These are phyloP conservation scores for Nesidiocoris tenuis DNA, from an alignment of 2,888 invertebrate species.

Conservation along the genomic window DNA sequence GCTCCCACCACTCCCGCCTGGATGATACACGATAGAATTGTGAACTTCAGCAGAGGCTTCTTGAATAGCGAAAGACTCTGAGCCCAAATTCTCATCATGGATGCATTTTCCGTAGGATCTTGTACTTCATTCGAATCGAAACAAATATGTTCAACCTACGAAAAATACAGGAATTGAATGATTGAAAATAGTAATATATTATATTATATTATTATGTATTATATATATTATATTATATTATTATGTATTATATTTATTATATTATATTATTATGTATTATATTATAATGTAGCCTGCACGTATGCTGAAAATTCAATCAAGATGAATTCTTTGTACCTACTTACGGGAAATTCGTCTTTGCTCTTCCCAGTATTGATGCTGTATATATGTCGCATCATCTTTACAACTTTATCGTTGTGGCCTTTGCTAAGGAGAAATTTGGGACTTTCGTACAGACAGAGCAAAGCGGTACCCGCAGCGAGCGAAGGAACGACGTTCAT, in stretches of 20 bases:
- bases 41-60: conserved; percentile 7
- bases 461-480: neutral
- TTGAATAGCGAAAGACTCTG: conserved; percentile 17
- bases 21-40: conserved; percentile 8
- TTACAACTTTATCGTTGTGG: neutral
- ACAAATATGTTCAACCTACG: neutral
- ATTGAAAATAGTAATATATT: too few species aligned
- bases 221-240: too few species aligned
- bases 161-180: neutral
- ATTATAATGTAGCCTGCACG: too few species aligned
- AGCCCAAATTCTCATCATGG: neutral
- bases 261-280: too few species aligned
- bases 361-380: conserved; percentile 19
- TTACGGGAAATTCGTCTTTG: conserved; percentile 21
- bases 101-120: neutral
- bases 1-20: conserved; percentile 25
- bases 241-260: too few species aligned
- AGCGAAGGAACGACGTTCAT: conserved; percentile 3
- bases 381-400: neutral
- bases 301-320: neutral
- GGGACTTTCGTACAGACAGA: conserved; percentile 14
- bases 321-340: too few species aligned
- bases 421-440: conserved; percentile 27
- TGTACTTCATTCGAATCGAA: conserved; percentile 12
- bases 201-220: too few species aligned